Conservation (phyloP, 2,113 vertebrate genomes). For the Aleadryas rufinucha region DNA sequence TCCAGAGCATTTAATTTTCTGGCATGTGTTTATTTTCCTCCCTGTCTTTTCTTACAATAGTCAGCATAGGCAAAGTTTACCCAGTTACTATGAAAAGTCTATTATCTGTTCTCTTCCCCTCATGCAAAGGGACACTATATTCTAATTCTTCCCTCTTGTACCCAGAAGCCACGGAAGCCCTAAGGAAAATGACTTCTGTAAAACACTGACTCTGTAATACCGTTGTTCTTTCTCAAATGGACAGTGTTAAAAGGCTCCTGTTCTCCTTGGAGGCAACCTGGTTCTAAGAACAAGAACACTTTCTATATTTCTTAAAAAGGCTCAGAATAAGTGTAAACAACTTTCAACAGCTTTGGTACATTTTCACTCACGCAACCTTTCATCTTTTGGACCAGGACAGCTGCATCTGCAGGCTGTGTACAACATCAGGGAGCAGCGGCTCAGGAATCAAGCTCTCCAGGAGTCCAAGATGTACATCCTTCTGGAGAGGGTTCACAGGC, state of each 20-base stretch:
- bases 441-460: conserved; percentile 61
- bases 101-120: neutral
- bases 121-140: neutral
- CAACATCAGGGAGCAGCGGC: conserved; percentile 65
- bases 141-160: neutral
- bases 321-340: neutral
- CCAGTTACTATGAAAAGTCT: neutral
- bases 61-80: neutral
- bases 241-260: neutral
- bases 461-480: neutral
- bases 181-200: neutral
- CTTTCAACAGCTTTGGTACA: neutral
- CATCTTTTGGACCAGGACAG: conserved; percentile 71
- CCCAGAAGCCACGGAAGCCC: neutral
- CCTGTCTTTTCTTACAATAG: neutral
- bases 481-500: conserved; percentile 57
- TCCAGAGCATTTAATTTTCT: conserved; percentile 9
- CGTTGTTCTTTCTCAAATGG: neutral
- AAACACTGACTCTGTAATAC: neutral
- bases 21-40: neutral
- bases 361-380: neutral
- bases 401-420: conserved; percentile 82
- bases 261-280: neutral
- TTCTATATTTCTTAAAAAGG: neutral
- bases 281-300: neutral